phyloP scores from a whole-genome alignment of 1,140 invertebrate species.

The Cotesia typhae region DNA sequence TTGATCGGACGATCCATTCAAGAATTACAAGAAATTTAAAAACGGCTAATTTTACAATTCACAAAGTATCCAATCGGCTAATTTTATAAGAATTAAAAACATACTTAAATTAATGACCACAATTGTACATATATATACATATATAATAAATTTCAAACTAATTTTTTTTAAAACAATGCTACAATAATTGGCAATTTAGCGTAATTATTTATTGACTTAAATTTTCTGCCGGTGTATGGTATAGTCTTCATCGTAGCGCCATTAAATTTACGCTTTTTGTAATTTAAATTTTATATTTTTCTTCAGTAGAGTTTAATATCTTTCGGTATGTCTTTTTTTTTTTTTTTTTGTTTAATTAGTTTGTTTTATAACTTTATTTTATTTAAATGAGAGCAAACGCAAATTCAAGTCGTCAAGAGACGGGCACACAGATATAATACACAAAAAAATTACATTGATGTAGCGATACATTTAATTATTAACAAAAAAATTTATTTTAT shows the following conservation, averaged over 20 bases:
- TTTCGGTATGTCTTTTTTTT: slow-evolving; percentile 22
- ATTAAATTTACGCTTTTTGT: slow-evolving; percentile 20
- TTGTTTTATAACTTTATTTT: slow-evolving; percentile 18
- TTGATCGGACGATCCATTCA: no score
- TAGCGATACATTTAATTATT: not conserved
- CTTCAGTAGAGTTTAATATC: not conserved
- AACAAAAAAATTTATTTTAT: not conserved
- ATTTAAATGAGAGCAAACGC: slow-evolving; percentile 30
- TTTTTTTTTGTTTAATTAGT: slow-evolving; percentile 12
- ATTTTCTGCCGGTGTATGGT: slow-evolving; percentile 35
- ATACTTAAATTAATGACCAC: no score
- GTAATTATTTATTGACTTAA: slow-evolving; percentile 29
- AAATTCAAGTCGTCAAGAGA: slow-evolving; percentile 22
- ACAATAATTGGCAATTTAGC: slow-evolving; percentile 12
- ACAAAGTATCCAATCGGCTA: no score
- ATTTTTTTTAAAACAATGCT: not conserved
- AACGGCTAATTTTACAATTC: no score
- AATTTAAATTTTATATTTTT: not conserved
- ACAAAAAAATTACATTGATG: slow-evolving; percentile 8
- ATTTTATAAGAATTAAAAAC: no score
- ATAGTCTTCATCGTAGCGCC: slow-evolving; percentile 25
- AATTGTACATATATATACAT: no score
- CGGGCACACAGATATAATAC: not conserved
- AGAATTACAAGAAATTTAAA: no score
- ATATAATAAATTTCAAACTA: not conserved